Conservation (phyloP, 2,888 invertebrate genomes). For the Drosophila maculinotata region DNA sequence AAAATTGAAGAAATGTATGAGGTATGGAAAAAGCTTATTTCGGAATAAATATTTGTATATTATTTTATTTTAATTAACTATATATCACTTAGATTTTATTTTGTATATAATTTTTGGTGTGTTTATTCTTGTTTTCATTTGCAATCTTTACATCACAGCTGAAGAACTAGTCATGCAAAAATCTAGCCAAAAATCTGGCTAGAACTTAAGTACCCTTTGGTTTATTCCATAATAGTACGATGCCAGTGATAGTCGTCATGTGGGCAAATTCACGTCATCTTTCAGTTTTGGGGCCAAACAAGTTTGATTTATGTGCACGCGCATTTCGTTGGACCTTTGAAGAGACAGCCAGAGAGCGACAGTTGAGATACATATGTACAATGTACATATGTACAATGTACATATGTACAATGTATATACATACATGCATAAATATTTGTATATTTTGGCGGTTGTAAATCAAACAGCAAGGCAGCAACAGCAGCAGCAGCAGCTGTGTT, state of each 20-base stretch:
- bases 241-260: conserved; percentile 18
- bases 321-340: conserved; percentile 36
- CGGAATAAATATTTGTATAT: too few relatives aligned
- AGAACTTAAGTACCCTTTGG: not conserved
- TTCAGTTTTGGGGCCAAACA: conserved; percentile 18
- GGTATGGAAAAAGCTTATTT: too few relatives aligned
- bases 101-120: not conserved
- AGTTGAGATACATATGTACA: conserved; percentile 33
- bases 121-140: not conserved
- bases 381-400: too few relatives aligned
- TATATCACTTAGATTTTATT: too few relatives aligned
- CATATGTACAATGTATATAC: too few relatives aligned
- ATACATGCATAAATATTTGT: conserved; percentile 38
- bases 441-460: conserved; percentile 41
- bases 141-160: not conserved
- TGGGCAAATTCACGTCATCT: conserved; percentile 37
- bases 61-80: too few relatives aligned
- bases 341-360: conserved; percentile 23
- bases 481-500: conserved; percentile 1
- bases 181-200: too few relatives aligned
- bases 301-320: conserved; percentile 50
- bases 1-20: too few relatives aligned
- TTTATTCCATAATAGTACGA: not conserved
- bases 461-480: too few relatives aligned
- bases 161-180: not conserved